Percentiles rank a stretch among this genome's conserved stretches.
Evolutionary conservation across 2,113 vertebrate species (phyloP).

Genomic region (Murina feae): DNA sequence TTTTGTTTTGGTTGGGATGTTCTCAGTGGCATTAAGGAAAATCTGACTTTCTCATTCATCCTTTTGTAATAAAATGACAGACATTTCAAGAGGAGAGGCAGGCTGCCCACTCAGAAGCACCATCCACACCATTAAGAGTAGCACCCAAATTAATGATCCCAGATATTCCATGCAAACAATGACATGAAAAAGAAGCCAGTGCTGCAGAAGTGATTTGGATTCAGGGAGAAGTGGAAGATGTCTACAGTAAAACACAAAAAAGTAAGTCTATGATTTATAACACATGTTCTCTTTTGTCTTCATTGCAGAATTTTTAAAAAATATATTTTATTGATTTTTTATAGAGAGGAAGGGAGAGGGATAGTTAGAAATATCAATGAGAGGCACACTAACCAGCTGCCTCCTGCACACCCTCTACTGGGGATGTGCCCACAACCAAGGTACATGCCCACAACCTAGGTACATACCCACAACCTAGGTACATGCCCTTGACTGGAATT

Average conservation of each 20-base stretch:
- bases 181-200: slow-evolving; percentile 31
- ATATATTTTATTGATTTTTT: too few relatives aligned
- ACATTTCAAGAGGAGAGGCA: not conserved
- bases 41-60: not conserved
- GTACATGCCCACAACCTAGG: too few relatives aligned
- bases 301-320: slow-evolving; percentile 58
- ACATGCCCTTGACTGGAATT: too few relatives aligned
- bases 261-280: slow-evolving; percentile 64
- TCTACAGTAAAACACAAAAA: slow-evolving; percentile 38
- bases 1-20: not conserved
- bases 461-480: too few relatives aligned
- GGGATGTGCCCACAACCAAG: too few relatives aligned
- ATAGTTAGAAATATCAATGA: too few relatives aligned
- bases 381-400: too few relatives aligned
- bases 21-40: not conserved
- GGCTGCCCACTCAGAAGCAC: not conserved
- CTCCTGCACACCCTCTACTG: too few relatives aligned
- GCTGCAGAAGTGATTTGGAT: slow-evolving; percentile 46
- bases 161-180: not conserved
- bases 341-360: too few relatives aligned
- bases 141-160: not conserved
- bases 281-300: slow-evolving; percentile 60
- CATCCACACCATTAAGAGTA: not conserved
- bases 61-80: slow-evolving; percentile 29
- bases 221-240: slow-evolving; percentile 40